A percentile compares a stretch with the other conserved stretches of the same genome.
These are phyloP conservation scores for Tamandua tetradactyla DNA, from an alignment of 2,797 vertebrate genomes.

Conservation along the genomic window DNA sequence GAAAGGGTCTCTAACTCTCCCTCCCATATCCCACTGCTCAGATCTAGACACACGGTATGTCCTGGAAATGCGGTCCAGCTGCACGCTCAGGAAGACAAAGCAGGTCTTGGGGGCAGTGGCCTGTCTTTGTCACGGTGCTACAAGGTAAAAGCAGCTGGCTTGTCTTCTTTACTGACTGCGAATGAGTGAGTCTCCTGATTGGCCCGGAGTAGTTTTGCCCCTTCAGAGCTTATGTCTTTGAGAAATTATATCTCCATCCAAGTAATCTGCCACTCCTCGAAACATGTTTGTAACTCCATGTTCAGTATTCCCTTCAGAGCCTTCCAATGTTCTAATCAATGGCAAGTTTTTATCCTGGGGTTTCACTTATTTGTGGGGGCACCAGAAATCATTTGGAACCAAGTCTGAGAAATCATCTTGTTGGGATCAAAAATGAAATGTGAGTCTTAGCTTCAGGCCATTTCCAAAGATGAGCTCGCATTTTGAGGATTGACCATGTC, in stretches of 20 bases:
- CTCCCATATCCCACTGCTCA: neutral
- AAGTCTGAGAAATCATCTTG: neutral
- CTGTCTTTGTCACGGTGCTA: neutral
- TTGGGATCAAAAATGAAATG: neutral
- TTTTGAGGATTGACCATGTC: neutral
- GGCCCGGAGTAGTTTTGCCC: neutral
- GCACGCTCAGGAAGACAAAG: neutral
- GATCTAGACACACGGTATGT: neutral
- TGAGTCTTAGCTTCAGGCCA: neutral
- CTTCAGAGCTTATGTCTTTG: neutral
- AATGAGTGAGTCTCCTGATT: neutral
- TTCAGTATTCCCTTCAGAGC: neutral
- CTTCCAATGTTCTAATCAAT: neutral
- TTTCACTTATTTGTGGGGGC: neutral
- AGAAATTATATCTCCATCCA: neutral
- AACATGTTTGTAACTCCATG: neutral
- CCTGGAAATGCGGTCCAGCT: neutral
- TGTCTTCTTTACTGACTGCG: neutral
- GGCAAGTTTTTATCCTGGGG: neutral
- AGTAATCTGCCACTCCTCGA: neutral
- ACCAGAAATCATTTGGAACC: neutral
- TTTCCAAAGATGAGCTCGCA: neutral
- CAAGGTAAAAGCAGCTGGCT: neutral
- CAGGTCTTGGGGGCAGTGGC: neutral
- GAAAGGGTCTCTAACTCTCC: neutral